Conservation (phyloP, 2,797 vertebrate species). For the Pogoniulus pusillus region DNA sequence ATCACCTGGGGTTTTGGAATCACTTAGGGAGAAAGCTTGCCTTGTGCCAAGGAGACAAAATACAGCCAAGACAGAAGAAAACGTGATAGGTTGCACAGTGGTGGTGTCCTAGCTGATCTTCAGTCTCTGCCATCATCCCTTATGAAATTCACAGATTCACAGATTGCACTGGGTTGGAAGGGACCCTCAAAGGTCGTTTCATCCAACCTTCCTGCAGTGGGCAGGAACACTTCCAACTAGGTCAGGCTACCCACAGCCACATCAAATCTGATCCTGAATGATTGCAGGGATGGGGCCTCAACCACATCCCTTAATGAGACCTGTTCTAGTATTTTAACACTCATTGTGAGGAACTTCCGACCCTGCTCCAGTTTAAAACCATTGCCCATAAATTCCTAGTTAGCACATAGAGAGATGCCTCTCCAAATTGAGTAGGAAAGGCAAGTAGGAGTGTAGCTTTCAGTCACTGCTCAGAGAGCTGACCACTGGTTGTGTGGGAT, state of each 20-base stretch:
- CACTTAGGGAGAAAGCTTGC: not conserved
- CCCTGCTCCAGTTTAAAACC: too few relatives aligned
- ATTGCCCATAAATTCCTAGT: not conserved
- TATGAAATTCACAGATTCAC: not conserved
- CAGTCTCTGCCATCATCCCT: accelerated
- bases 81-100: not conserved
- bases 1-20: not conserved
- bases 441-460: not conserved
- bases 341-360: too few relatives aligned
- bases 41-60: not conserved
- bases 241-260: too few relatives aligned
- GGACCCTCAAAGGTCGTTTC: too few relatives aligned
- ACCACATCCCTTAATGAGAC: too few relatives aligned
- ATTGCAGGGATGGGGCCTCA: too few relatives aligned
- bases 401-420: not conserved
- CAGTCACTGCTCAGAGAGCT: not conserved
- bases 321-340: too few relatives aligned
- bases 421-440: not conserved
- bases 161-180: too few relatives aligned
- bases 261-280: too few relatives aligned
- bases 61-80: not conserved
- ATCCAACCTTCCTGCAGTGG: too few relatives aligned
- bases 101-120: not conserved
- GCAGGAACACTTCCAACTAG: too few relatives aligned
- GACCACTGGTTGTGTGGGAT: not conserved